Evolutionary conservation across 2,888 invertebrate genomes (phyloP).

Genomic region (Hydropsyche betteni): DNA sequence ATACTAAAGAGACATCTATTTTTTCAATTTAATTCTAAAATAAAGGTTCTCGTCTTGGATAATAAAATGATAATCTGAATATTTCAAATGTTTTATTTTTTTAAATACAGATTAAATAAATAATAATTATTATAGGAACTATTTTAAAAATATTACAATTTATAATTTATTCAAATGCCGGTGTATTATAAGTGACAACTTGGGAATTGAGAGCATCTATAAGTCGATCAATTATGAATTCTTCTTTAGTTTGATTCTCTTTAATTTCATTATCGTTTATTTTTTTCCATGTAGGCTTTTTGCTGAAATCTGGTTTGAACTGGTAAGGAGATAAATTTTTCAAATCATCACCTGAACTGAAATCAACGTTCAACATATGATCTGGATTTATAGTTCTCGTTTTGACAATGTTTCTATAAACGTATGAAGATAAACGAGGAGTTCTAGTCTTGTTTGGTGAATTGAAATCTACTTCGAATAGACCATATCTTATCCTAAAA

Average conservation of each 20-base stretch:
- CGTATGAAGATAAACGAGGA: conserved; percentile 64
- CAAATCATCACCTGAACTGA: not conserved
- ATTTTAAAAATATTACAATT: too few relatives aligned
- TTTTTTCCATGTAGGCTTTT: not conserved
- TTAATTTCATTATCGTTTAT: not conserved
- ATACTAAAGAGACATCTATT: too few relatives aligned
- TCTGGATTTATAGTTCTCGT: conserved; percentile 52
- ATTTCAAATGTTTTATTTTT: too few relatives aligned
- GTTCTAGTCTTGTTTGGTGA: conserved; percentile 64
- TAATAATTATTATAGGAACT: too few relatives aligned
- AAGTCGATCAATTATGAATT: not conserved
- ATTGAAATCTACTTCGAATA: conserved; percentile 68
- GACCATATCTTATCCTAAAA: conserved; percentile 64
- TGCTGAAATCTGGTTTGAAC: conserved; percentile 15
- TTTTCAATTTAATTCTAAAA: too few relatives aligned
- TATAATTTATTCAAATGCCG: not conserved
- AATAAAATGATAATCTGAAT: too few relatives aligned
- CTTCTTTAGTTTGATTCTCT: not conserved
- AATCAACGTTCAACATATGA: conserved; percentile 20
- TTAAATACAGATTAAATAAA: too few relatives aligned
- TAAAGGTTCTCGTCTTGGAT: too few relatives aligned
- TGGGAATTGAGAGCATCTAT: conserved; percentile 27
- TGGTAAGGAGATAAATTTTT: not conserved
- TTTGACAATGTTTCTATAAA: conserved; percentile 59
- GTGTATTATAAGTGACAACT: conserved; percentile 1